These are phyloP conservation scores for Leptoteleia sp. DNA, from an alignment of 1,140 invertebrate genomes.

Conservation along the genomic window DNA sequence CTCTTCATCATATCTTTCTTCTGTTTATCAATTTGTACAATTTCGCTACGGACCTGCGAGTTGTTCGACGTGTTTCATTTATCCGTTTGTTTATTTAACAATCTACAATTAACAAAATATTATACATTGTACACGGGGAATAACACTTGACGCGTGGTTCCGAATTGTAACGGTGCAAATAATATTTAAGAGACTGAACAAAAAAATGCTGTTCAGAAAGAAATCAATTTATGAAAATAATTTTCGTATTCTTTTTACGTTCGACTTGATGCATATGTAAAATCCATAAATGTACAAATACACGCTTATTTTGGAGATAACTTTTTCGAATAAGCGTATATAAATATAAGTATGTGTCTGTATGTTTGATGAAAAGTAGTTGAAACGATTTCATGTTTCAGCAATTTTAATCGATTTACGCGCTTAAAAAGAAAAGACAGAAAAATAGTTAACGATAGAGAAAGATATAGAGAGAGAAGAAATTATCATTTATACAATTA, in stretches of 20 bases:
- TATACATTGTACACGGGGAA: conserved; percentile 75
- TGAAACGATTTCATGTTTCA: conserved; percentile 36
- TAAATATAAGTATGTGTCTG: conserved; percentile 32
- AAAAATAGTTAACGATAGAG: conserved; percentile 21
- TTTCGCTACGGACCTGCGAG: conserved; percentile 70
- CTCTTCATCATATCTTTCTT: no score
- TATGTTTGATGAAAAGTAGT: conserved; percentile 34
- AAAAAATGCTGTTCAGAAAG: no score
- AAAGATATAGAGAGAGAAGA: conserved; percentile 30
- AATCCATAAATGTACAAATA: conserved; percentile 15
- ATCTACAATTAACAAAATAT: conserved; percentile 77
- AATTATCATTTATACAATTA: conserved; percentile 79
- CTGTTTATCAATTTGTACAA: no score
- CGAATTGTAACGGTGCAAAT: conserved; percentile 46
- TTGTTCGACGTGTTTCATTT: conserved; percentile 69
- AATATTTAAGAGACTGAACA: conserved; percentile 8
- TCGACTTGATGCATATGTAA: conserved; percentile 7
- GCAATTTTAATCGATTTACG: conserved; percentile 52
- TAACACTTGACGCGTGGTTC: conserved; percentile 67
- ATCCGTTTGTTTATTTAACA: conserved; percentile 72
- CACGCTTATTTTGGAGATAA: conserved; percentile 40
- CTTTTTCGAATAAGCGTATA: conserved; percentile 47
- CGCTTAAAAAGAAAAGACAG: conserved; percentile 40
- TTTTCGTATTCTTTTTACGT: conserved; percentile 21
- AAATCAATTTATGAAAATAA: conserved; percentile 7